phyloP scores from a whole-genome alignment of 2,888 invertebrate genomes.

The Mythimna vitellina region DNA sequence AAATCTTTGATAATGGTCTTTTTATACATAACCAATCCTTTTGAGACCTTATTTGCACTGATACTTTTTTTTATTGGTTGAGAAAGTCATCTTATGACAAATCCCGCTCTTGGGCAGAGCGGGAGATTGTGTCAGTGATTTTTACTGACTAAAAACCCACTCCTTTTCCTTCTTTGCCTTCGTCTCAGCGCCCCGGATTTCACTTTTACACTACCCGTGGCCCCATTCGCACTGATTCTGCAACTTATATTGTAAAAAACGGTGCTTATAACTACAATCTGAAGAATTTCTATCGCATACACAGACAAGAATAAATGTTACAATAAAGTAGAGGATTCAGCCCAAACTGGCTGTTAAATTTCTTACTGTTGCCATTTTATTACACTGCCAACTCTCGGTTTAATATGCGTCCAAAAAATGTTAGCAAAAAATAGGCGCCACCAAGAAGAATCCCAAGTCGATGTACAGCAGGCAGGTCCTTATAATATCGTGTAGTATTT shows the following conservation, averaged over 20 bases:
- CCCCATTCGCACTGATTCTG: neutral
- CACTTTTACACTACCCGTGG: too few relatives aligned
- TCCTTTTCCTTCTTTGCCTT: too few relatives aligned
- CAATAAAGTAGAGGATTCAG: constrained; percentile 78
- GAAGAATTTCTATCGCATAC: constrained; percentile 47
- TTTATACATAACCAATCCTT: neutral
- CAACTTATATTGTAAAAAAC: neutral
- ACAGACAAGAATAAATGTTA: constrained; percentile 64
- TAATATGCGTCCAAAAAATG: constrained; percentile 85
- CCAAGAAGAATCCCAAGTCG: constrained; percentile 77
- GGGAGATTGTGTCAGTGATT: too few relatives aligned
- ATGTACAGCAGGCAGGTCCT: constrained; percentile 79
- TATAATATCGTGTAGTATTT: constrained; percentile 86
- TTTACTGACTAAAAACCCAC: too few relatives aligned
- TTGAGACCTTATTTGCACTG: neutral
- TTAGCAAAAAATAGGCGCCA: constrained; percentile 89
- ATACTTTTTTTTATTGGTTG: too few relatives aligned
- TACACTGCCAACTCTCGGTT: constrained; percentile 83
- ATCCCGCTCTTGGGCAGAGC: too few relatives aligned
- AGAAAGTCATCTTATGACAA: too few relatives aligned
- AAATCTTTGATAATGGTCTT: too few relatives aligned
- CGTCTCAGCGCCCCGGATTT: too few relatives aligned
- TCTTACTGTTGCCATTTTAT: constrained; percentile 88
- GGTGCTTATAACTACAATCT: neutral
- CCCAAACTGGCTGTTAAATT: constrained; percentile 85